phyloP scores from a whole-genome alignment of 1,140 invertebrate species.

The Bombus difficillimus region DNA sequence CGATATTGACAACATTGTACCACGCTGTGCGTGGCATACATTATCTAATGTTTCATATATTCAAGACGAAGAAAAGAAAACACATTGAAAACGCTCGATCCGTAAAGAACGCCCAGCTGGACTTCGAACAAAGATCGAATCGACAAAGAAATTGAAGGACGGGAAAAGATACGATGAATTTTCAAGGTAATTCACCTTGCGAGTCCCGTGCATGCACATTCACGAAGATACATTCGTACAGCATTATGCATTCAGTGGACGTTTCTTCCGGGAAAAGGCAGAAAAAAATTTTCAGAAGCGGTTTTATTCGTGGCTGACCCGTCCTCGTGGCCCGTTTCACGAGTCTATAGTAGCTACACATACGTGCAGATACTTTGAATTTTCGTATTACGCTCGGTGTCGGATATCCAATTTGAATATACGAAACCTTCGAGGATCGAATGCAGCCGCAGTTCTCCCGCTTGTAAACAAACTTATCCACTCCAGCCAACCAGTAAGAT shows the following conservation, averaged over 20 bases:
- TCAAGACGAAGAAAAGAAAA: neutral
- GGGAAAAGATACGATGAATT: constrained; percentile 26
- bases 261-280: constrained; percentile 62
- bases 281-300: constrained; percentile 33
- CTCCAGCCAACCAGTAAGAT: neutral
- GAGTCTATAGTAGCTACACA: constrained; percentile 12
- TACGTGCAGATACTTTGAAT: constrained; percentile 41
- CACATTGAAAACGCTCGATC: neutral
- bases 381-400: constrained; percentile 20
- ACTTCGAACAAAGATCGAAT: constrained; percentile 13
- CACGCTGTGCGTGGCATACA: neutral
- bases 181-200: constrained; percentile 52
- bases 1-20: neutral
- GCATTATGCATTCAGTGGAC: constrained; percentile 56
- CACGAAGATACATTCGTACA: constrained; percentile 24
- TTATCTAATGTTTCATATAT: neutral
- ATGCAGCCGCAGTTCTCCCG: neutral
- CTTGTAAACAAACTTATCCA: neutral
- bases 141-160: neutral
- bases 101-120: neutral
- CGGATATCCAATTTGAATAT: constrained; percentile 16
- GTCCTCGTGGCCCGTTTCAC: constrained; percentile 58
- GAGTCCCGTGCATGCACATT: constrained; percentile 42
- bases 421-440: neutral
- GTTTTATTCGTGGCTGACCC: constrained; percentile 48